Evolutionary conservation across 2,797 vertebrate species (phyloP).

Genomic region (Mastacembelus armatus): DNA sequence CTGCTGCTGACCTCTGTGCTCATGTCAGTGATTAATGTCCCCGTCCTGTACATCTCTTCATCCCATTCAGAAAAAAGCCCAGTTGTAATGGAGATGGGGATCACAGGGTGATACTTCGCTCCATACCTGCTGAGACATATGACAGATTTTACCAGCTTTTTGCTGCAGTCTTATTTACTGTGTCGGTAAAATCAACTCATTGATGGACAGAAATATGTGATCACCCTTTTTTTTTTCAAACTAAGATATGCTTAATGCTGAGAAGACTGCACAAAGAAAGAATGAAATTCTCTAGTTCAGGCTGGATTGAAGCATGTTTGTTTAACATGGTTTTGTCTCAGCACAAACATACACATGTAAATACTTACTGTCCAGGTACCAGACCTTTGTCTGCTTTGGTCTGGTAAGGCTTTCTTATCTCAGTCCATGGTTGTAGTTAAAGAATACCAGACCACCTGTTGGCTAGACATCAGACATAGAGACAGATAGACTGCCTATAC

Average conservation of each 20-base stretch:
- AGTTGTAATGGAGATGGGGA: conserved; percentile 38
- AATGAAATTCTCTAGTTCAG: neutral
- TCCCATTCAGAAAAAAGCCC: conserved; percentile 61
- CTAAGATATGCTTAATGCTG: neutral
- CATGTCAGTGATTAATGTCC: conserved; percentile 77
- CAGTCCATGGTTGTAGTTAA: conserved; percentile 18
- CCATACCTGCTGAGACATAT: conserved; percentile 28
- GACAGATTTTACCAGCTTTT: neutral
- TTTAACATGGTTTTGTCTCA: neutral
- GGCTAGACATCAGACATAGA: conserved; percentile 46
- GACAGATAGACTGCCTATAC: conserved; percentile 20
- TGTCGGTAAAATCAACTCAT: neutral
- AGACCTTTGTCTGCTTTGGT: neutral
- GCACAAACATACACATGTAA: too few relatives aligned
- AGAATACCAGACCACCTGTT: conserved; percentile 56
- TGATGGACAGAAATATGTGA: neutral
- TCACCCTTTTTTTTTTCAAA: neutral
- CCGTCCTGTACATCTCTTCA: conserved; percentile 56
- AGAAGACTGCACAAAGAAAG: too few relatives aligned
- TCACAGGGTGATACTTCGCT: conserved; percentile 25
- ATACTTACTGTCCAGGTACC: neutral
- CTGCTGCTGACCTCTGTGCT: conserved; percentile 74
- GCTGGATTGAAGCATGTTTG: conserved; percentile 4
- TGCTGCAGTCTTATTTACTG: too few relatives aligned
- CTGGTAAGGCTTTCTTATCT: conserved; percentile 11